Evolutionary conservation across 2,888 invertebrate species (phyloP).

Genomic region (Aphidoletes aphidimyza): DNA sequence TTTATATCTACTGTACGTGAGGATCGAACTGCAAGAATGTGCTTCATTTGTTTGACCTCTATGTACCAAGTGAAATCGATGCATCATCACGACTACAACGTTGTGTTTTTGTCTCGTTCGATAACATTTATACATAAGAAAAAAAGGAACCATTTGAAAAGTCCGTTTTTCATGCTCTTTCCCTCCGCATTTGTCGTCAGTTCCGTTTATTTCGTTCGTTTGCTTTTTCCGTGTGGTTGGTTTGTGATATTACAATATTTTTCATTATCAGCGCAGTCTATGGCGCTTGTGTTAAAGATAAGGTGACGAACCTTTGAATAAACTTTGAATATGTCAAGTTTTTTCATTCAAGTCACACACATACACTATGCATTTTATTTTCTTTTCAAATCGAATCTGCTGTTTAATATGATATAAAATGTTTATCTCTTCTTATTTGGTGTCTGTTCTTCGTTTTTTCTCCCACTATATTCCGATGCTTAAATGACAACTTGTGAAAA

Average conservation of each 20-base stretch:
- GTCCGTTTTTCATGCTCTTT: too few species aligned
- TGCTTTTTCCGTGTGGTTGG: not conserved
- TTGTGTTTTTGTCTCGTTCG: not conserved
- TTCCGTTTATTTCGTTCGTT: not conserved
- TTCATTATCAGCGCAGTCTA: not conserved
- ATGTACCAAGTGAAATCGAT: not conserved
- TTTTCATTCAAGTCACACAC: conserved; percentile 29
- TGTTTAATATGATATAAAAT: conserved; percentile 28
- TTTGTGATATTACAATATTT: conserved; percentile 27
- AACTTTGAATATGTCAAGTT: not conserved
- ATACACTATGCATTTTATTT: not conserved
- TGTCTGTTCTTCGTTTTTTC: not conserved
- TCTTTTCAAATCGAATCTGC: conserved; percentile 27
- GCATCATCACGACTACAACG: not conserved
- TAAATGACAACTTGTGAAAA: conserved; percentile 13
- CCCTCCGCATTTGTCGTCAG: not conserved
- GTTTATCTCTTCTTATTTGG: conserved; percentile 33
- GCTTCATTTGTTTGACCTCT: not conserved
- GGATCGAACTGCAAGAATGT: not conserved
- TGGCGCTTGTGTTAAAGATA: not conserved
- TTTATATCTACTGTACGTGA: conserved; percentile 49
- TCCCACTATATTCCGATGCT: not conserved
- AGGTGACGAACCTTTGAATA: conserved; percentile 24
- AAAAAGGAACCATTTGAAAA: too few species aligned
- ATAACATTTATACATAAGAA: too few species aligned